Base-by-base conservation (phyloP, 2,113 vertebrate species). In the Labeo rohita region DNA sequence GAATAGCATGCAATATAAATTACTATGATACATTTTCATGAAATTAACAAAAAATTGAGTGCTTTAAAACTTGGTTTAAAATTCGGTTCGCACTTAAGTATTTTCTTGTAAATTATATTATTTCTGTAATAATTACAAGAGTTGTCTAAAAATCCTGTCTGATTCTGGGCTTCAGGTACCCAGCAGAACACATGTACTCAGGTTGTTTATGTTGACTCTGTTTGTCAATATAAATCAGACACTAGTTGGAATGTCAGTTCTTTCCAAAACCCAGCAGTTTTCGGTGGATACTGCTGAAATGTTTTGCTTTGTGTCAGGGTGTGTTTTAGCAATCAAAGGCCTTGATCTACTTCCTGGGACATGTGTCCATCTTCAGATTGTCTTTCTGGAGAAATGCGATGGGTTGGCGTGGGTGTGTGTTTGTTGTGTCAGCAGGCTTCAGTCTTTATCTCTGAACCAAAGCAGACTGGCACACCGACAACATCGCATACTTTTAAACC, bases 311-410 rank as follows among this genome's bases (percentile, higher is more conserved):
- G 39, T 21, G 54, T 47, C 56, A n/a, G 77, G 8, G 36, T 80
- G 77, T 66, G 61, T 81, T 81, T 66, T 66, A 81, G 80, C 68
- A 66, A 81, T 81, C 80, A 81, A 66, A 81, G 61, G 16, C 4
- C 39, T 80, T 80, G 23, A 77, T 77, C 18, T 61, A 21, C 21
- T 80, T 61, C 39, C 77, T 45, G 11, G 36, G 77, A 80, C 54
- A 61, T 78, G 52, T 80, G 54, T 80, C 59, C 39, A 61, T 81
- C 61, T 65, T 81, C 11, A 34, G 39, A 16, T 28, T 49, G 4
- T 34, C 21, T n/a, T 61, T 61, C 21, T n/a, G 21, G 61, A 36
- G 80, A 81, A 66, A 68, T 81, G 43, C 2, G n/a, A 49, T 28
- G 36, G 45, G 61, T 66, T 49, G 16, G 79, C 4, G n/a, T 47